Conservation (phyloP, 2,888 invertebrate genomes). For the Pterostichus niger region DNA sequence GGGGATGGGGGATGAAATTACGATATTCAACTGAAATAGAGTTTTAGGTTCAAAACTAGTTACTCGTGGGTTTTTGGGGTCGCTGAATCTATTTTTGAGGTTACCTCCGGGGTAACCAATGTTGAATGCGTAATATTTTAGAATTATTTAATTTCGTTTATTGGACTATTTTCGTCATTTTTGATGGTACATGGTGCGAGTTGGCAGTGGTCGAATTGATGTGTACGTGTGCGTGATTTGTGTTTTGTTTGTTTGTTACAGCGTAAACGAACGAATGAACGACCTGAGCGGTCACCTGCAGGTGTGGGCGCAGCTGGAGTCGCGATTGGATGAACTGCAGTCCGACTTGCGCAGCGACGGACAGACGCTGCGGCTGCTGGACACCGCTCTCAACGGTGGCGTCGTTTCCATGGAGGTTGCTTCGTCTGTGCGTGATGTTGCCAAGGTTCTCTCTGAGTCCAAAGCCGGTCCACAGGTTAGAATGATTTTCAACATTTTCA, state of each 20-base stretch:
- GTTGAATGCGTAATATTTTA: too few species aligned
- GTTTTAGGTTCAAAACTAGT: too few species aligned
- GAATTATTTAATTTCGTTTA: too few species aligned
- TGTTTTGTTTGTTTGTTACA: slow-evolving; percentile 74
- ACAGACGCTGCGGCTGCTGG: slow-evolving; percentile 79
- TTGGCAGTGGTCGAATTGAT: background rate
- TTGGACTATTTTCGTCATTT: too few species aligned
- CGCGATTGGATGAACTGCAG: slow-evolving; percentile 87
- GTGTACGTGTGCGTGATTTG: background rate
- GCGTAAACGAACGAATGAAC: slow-evolving; percentile 86
- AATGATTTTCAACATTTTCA: background rate
- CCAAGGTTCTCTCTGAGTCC: slow-evolving; percentile 80
- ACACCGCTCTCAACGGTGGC: slow-evolving; percentile 76
- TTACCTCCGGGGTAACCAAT: too few species aligned
- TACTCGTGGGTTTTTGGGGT: too few species aligned
- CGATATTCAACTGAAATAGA: too few species aligned
- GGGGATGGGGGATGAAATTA: too few species aligned
- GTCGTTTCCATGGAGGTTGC: slow-evolving; percentile 78
- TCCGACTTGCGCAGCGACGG: slow-evolving; percentile 87
- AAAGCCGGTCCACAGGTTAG: slow-evolving; percentile 46
- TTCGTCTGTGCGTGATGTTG: slow-evolving; percentile 80
- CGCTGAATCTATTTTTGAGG: too few species aligned
- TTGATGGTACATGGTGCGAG: too few species aligned
- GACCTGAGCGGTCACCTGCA: slow-evolving; percentile 85
- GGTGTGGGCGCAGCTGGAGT: slow-evolving; percentile 88